Base-by-base conservation (phyloP, 2,113 vertebrate genomes). In the Apistogramma diplotaenia region DNA sequence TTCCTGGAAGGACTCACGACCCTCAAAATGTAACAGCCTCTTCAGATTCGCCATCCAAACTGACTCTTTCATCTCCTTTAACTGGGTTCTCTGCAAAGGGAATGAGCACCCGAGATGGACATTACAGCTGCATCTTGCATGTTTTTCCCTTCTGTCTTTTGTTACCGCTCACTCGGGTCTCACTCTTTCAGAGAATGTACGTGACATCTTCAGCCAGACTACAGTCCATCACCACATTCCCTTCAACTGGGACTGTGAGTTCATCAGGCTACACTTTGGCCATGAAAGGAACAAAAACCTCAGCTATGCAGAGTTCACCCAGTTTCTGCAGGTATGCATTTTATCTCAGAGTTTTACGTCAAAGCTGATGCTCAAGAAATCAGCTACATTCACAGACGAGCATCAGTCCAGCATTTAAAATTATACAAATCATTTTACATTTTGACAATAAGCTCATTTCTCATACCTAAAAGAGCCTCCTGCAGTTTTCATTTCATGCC, bases 221-320 rank as follows among this genome's bases (percentile, higher is more conserved):
- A 93, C 95, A 82, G 96, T 96, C 86, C 97, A 99, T 91, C 98
- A 96, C 89, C 98, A 99, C 91, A 99, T 99, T 92, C 97, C 97
- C 88, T 99, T 99, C 95, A 99, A 97, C 93, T 99, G 98, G 98
- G 96, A 99, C 92, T 98, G 98, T 93, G 98, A 98, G 72, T 99
- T 99, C 93, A 98, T 99, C 95, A 94, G 96, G 73, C 96, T 98
- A 62, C 98, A 99, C 94, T 99, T 99, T 82, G 98, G 98, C 82
- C 96, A 98, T 89, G 97, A 97, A 90, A 95, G 96, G 88, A 98
- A 96, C 94, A 99, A 97, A 90, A 94, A 96, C 78, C 97, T 99
- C 91, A 97, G 95, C 93, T 99, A 98, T 85, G 83, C 96, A 79
- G 98, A 99, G 89, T 99, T 99, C 93, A 97, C 97, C 40, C 96